These are phyloP conservation scores for Nannospalax galili DNA, from an alignment of 2,113 vertebrate species.

Conservation along the genomic window DNA sequence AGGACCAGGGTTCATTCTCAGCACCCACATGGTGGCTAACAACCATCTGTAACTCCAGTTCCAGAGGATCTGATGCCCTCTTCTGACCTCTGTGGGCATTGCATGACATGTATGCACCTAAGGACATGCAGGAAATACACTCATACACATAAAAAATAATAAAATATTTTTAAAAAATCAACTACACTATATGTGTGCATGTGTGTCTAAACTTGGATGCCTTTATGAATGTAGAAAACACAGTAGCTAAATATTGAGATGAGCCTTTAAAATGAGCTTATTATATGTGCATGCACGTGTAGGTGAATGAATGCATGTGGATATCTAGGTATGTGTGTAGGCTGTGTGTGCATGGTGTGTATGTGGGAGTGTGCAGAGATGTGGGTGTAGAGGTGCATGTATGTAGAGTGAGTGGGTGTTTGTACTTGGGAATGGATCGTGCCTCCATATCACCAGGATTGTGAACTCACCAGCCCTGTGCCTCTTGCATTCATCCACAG, in stretches of 20 bases:
- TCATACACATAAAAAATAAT: too few species aligned
- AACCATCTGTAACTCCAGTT: too few species aligned
- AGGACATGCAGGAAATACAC: too few species aligned
- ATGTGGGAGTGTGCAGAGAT: accelerated
- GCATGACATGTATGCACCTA: too few species aligned
- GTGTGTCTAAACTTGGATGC: not conserved
- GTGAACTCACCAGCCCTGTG: not conserved
- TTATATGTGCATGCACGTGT: not conserved
- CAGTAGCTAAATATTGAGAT: not conserved
- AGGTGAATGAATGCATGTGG: not conserved
- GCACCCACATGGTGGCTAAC: too few species aligned
- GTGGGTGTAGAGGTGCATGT: not conserved
- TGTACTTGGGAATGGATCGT: not conserved
- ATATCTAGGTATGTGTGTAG: not conserved
- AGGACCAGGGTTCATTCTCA: too few species aligned
- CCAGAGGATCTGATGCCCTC: too few species aligned
- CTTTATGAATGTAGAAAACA: not conserved
- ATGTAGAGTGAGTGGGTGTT: not conserved
- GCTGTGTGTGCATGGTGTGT: not conserved
- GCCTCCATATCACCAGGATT: not conserved
- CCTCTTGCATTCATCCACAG: not conserved
- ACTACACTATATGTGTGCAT: not conserved
- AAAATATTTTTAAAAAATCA: too few species aligned
- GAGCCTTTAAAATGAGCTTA: not conserved
- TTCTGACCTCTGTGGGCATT: too few species aligned